phyloP scores from a whole-genome alignment of 2,797 vertebrate species.

The Pelobates cultripes region DNA sequence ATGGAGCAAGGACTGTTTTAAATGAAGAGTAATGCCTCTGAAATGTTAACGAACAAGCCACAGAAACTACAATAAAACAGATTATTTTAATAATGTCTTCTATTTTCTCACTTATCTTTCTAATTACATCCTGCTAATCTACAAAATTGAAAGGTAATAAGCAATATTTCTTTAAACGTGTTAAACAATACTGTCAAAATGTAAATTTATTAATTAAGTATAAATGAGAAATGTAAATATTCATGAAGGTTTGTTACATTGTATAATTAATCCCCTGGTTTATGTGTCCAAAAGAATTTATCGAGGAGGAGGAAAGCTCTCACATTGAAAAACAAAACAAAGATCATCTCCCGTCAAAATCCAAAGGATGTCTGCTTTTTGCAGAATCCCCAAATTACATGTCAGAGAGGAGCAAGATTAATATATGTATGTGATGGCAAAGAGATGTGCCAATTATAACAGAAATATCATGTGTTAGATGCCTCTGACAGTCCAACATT shows the following conservation, averaged over 20 bases:
- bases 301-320: conserved; percentile 56
- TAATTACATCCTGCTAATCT: conserved; percentile 76
- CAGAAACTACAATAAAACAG: conserved; percentile 51
- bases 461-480: too few relatives aligned
- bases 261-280: conserved; percentile 79
- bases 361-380: too few relatives aligned
- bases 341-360: too few relatives aligned
- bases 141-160: conserved; percentile 77
- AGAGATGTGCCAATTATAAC: too few relatives aligned
- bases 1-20: too few relatives aligned
- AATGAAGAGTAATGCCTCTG: too few relatives aligned
- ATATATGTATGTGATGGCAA: too few relatives aligned
- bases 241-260: conserved; percentile 77
- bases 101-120: conserved; percentile 69
- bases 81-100: conserved; percentile 60
- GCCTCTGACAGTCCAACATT: too few relatives aligned
- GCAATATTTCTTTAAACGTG: conserved; percentile 78
- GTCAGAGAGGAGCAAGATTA: too few relatives aligned
- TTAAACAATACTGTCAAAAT: conserved; percentile 81
- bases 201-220: conserved; percentile 84
- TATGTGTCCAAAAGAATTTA: conserved; percentile 73
- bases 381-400: too few relatives aligned
- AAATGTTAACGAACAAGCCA: conserved; percentile 10
- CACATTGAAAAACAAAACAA: too few relatives aligned
- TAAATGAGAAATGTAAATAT: conserved; percentile 81